Evolutionary conservation across 92 coral and sea anemone species (phyloP).

Genomic region (Desmophyllum pertusum): DNA sequence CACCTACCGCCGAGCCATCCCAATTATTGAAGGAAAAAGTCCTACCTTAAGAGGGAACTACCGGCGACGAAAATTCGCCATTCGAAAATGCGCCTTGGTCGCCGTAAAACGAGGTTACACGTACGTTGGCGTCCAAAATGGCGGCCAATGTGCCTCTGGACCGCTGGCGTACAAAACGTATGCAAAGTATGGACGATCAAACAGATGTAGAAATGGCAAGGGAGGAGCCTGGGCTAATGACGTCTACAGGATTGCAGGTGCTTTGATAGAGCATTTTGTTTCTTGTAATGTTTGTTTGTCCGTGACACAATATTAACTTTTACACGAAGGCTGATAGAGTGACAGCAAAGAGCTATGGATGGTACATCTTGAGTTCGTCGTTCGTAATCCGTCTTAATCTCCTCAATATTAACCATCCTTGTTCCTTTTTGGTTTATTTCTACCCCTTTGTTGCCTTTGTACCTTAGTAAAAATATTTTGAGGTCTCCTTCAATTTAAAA

Average conservation of each 20-base stretch:
- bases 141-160: conserved; percentile 40
- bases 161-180: conserved; percentile 25
- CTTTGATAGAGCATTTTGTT: not conserved
- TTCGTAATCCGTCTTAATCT: not conserved
- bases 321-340: not conserved
- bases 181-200: conserved; percentile 43
- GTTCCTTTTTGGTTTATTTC: not conserved
- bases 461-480: too few species aligned
- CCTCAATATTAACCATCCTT: not conserved
- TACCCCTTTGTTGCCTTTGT: not conserved
- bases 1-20: conserved; percentile 58
- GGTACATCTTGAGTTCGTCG: not conserved
- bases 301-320: not conserved
- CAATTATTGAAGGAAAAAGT: conserved; percentile 28
- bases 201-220: conserved; percentile 36
- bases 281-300: not conserved
- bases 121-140: conserved; percentile 27
- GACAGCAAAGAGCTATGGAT: not conserved
- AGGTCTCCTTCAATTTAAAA: too few species aligned
- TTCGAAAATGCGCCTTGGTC: conserved; percentile 34
- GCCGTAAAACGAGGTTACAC: conserved; percentile 31
- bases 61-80: conserved; percentile 22
- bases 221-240: conserved; percentile 54
- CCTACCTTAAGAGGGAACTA: conserved; percentile 44
- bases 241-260: conserved; percentile 41